Percentiles rank a stretch among this genome's conserved stretches.
Evolutionary conservation across 2,888 invertebrate species (phyloP).

Genomic region (Rutpela maculata): DNA sequence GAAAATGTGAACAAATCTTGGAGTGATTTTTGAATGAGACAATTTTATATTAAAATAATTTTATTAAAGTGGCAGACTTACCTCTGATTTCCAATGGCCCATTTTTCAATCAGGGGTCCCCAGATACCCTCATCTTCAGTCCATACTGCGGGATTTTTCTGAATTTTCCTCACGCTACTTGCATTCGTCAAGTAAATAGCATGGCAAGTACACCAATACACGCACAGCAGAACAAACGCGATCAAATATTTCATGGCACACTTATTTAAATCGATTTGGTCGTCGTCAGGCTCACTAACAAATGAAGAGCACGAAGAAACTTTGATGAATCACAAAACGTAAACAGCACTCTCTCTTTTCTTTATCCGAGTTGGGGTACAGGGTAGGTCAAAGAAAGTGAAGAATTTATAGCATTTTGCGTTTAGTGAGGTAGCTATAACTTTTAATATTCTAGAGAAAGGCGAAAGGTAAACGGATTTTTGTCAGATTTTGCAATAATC

Average conservation of each 20-base stretch:
- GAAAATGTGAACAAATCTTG: no score
- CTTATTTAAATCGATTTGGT: conserved; percentile 41
- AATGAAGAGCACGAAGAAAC: conserved; percentile 54
- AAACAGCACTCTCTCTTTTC: conserved; percentile 51
- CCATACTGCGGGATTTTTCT: conserved; percentile 63
- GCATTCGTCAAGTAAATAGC: conserved; percentile 56
- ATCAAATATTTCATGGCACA: conserved; percentile 55
- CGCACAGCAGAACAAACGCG: conserved; percentile 32
- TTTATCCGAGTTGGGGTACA: conserved; percentile 20
- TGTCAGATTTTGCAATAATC: background rate
- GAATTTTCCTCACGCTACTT: conserved; percentile 50
- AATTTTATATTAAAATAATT: background rate
- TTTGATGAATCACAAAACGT: conserved; percentile 42
- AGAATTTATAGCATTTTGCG: background rate
- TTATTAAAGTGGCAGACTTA: conserved; percentile 46
- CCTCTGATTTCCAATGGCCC: conserved; percentile 74
- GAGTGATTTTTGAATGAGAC: no score
- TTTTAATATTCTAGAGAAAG: background rate
- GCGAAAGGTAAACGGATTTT: background rate
- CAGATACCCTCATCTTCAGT: conserved; percentile 75
- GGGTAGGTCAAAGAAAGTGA: conserved; percentile 31
- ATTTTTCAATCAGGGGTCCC: conserved; percentile 80
- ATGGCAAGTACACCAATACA: conserved; percentile 45
- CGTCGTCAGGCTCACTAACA: conserved; percentile 41
- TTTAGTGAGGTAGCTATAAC: background rate